Conservation (phyloP, 2,888 invertebrate genomes). For the Ptilodon capucinus region DNA sequence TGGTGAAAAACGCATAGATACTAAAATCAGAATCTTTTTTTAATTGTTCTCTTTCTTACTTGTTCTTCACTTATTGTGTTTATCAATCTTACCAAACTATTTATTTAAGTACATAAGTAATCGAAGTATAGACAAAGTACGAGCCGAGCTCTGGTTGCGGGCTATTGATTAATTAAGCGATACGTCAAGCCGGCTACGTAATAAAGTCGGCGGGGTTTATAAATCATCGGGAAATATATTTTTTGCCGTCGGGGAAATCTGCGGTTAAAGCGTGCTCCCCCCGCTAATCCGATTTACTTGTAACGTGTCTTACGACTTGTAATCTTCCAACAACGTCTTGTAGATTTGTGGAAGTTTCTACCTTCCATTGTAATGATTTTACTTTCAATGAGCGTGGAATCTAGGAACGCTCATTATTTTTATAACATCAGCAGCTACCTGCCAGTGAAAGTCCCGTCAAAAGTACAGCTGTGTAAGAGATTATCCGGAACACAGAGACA, state of each 20-base stretch:
- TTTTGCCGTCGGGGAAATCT: background rate
- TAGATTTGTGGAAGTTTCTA: background rate
- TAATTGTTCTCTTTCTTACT: no score
- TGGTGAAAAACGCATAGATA: no score
- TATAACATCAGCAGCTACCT: no score
- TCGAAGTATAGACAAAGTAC: background rate
- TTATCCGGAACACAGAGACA: no score
- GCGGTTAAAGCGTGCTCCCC: background rate
- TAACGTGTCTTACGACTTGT: background rate
- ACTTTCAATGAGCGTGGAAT: no score
- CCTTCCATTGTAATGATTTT: background rate
- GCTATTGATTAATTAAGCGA: constrained; percentile 1
- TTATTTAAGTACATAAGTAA: background rate
- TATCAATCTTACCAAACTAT: no score
- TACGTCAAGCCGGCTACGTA: background rate
- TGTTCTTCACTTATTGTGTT: no score
- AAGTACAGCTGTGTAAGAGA: no score
- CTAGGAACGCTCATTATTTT: no score
- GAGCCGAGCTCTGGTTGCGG: background rate
- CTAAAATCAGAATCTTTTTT: no score
- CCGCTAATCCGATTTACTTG: constrained; percentile 3
- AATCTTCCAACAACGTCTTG: background rate
- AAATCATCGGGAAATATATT: constrained; percentile 1
- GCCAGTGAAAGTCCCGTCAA: no score
- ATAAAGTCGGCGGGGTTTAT: constrained; percentile 1